Evolutionary conservation across 37 sponge, comb jelly and placozoan genomes (phyloP).

Genomic region (Spongilla lacustris): DNA sequence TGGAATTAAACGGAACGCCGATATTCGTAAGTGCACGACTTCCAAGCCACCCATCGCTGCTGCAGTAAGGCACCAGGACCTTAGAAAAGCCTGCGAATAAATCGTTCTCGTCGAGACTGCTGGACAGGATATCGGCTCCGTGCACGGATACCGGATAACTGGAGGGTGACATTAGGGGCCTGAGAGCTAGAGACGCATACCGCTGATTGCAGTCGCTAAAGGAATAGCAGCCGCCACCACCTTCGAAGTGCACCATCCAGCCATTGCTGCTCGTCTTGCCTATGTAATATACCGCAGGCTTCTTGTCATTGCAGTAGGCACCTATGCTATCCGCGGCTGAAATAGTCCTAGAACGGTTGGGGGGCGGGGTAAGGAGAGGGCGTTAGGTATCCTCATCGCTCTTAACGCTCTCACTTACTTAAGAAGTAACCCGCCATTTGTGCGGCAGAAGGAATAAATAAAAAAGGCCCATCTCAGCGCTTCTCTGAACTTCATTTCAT

Average conservation of each 20-base stretch:
- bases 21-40: background rate
- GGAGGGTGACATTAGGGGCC: slow-evolving; percentile 52
- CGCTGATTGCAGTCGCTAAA: slow-evolving; percentile 66
- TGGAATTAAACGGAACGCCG: background rate
- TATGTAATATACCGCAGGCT: slow-evolving; percentile 15
- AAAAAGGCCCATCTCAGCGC: background rate
- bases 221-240: slow-evolving; percentile 81
- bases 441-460: background rate
- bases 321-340: background rate
- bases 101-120: slow-evolving; percentile 26
- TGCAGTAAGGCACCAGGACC: slow-evolving; percentile 79
- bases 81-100: slow-evolving; percentile 50
- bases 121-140: slow-evolving; percentile 66
- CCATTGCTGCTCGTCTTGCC: background rate
- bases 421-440: background rate
- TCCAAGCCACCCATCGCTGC: slow-evolving; percentile 71
- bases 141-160: slow-evolving; percentile 2
- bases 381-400: background rate
- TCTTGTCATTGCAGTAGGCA: slow-evolving; percentile 78
- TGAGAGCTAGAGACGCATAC: background rate
- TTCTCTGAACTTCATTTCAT: background rate
- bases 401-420: background rate
- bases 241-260: slow-evolving; percentile 81
- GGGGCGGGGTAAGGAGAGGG: background rate
- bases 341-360: background rate